These are phyloP conservation scores for Eudasyphora cyanicolor DNA, from an alignment of 2,888 invertebrate species.

Conservation along the genomic window DNA sequence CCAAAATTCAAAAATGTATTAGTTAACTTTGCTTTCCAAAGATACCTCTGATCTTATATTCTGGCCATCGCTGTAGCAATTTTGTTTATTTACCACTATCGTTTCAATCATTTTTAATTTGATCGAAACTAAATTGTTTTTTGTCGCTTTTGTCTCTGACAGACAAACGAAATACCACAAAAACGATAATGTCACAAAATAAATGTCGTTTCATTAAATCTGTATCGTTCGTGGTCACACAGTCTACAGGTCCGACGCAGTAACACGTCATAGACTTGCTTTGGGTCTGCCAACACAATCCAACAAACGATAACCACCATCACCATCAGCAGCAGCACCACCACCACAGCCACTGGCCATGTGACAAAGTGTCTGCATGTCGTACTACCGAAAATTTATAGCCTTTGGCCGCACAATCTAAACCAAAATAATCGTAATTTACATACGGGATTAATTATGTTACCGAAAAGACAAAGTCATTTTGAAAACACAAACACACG, in stretches of 20 bases:
- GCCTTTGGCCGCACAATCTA: conserved; percentile 48
- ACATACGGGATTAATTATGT: conserved; percentile 60
- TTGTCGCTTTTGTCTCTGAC: background rate
- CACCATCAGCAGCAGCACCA: background rate
- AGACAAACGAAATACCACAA: conserved; percentile 54
- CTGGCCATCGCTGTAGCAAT: background rate
- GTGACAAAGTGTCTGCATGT: conserved; percentile 59
- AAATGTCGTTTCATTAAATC: conserved; percentile 14
- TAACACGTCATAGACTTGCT: background rate
- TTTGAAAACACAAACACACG: background rate
- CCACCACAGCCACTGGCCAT: background rate
- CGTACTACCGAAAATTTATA: conserved; percentile 55
- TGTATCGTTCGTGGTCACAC: too few relatives aligned
- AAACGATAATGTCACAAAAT: conserved; percentile 43
- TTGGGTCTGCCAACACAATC: background rate
- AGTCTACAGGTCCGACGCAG: too few relatives aligned
- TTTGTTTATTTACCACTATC: background rate
- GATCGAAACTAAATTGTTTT: background rate
- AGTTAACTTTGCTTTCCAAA: too few relatives aligned
- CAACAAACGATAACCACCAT: too few relatives aligned
- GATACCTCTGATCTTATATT: background rate
- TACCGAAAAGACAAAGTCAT: conserved; percentile 35
- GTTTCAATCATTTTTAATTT: conserved; percentile 4
- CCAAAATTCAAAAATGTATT: too few relatives aligned
- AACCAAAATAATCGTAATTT: conserved; percentile 63